Evolutionary conservation across 2,113 vertebrate genomes (phyloP), one percentile per base, ranked within the genome.

Genomic region (Xiphias gladius): DNA sequence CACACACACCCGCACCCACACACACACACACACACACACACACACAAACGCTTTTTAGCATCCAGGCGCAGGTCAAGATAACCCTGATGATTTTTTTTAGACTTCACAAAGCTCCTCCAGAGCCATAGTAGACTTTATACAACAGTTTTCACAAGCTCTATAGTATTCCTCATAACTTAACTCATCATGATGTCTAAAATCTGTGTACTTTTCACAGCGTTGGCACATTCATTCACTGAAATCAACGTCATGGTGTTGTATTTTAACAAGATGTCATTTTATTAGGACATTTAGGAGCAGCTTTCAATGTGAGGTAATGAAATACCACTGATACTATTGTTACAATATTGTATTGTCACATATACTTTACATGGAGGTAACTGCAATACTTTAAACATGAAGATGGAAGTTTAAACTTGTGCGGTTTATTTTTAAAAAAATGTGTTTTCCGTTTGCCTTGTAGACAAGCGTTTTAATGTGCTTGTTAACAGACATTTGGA

Each of bases 281-380:
- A 79, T 83, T 90, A 6, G 14, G 7, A 75, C 61, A 20, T 48
- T 24, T 12, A 28, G 5, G 69, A 83, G 70, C 86, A 86, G 76
- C 35, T 68, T 59, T 64, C 66, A 81, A 11, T 32, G n/a, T 70
- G 62, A 81, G 71, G 64, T 84, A 64, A 78, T 28, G 2, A 70
- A 17, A 57, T 7, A n/a, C 16, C 17, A 71, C 19, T 32, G 4
- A 43, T 48, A 50, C 37, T 66, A 35, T 4, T 50, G 52, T 10
- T 4, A 50, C 35, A 57, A 64, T 43, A 43, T 39, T 6, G 5
- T 39, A 10, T 39, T 39, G 9, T 41, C 28, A 65, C 63, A 16
- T 3, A 16, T 6, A 66, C 48, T 3, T 11, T 6, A 66, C 48
- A 39, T 50, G 13, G 68, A 67, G 59, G 62, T n/a, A 58, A 54